Conservation (phyloP, 2,797 vertebrate genomes). For the Sciurus carolinensis region DNA sequence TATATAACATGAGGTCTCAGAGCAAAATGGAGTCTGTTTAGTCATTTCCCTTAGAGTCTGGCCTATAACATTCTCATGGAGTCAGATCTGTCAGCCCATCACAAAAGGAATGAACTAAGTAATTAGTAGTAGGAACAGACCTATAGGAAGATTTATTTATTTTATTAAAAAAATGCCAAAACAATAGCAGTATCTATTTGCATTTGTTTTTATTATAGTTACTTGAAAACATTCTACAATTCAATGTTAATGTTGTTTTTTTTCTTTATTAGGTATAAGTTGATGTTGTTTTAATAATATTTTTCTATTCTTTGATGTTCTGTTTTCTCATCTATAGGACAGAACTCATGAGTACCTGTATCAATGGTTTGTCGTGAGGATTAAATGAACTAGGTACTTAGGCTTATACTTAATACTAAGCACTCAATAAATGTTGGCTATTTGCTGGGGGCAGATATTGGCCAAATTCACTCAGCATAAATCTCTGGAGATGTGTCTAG, state of each 20-base stretch:
- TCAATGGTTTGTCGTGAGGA: not conserved
- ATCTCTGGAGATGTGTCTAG: no score
- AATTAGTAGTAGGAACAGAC: not conserved
- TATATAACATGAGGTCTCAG: no score
- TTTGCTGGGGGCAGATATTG: not conserved
- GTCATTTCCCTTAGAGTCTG: no score
- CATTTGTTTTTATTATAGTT: conserved; percentile 9
- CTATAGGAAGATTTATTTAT: not conserved
- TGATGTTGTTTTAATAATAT: not conserved
- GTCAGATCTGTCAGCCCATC: no score
- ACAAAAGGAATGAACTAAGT: no score
- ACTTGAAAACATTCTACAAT: not conserved
- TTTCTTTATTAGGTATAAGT: conserved; percentile 37
- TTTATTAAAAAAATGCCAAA: not conserved
- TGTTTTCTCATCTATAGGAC: conserved; percentile 8
- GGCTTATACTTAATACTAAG: not conserved
- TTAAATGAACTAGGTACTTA: conserved; percentile 10
- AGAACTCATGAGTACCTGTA: not conserved
- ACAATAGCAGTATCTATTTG: not conserved
- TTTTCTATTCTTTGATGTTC: not conserved
- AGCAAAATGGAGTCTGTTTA: no score
- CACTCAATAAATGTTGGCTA: conserved; percentile 9
- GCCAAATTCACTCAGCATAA: no score
- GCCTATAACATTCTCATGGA: no score
- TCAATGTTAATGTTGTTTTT: conserved; percentile 21